These are phyloP conservation scores for Pseudomyrmex pallidus DNA, from an alignment of 1,140 invertebrate species.

Conservation along the genomic window DNA sequence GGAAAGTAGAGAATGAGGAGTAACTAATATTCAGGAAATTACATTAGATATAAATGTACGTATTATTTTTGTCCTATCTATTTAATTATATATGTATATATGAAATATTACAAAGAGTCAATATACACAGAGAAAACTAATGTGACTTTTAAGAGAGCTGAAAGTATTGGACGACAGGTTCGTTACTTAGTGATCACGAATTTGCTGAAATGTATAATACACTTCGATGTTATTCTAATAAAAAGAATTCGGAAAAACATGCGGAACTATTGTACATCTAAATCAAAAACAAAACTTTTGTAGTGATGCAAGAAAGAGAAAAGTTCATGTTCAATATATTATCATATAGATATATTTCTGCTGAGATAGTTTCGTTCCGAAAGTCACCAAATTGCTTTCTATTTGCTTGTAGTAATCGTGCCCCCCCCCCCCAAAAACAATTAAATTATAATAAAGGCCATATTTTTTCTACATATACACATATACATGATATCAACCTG, in stretches of 20 bases:
- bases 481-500: slow-evolving; percentile 46
- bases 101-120: slow-evolving; percentile 49
- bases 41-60: slow-evolving; percentile 50
- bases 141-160: slow-evolving; percentile 49
- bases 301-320: background rate
- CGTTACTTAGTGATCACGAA: slow-evolving; percentile 10
- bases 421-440: slow-evolving; percentile 48
- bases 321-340: slow-evolving; percentile 1
- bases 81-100: slow-evolving; percentile 15
- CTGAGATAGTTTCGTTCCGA: background rate
- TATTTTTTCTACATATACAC: slow-evolving; percentile 16
- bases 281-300: slow-evolving; percentile 18
- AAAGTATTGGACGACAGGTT: slow-evolving; percentile 12
- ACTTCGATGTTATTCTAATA: background rate
- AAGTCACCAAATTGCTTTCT: slow-evolving; percentile 3
- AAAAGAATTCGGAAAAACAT: slow-evolving; percentile 18
- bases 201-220: slow-evolving; percentile 16
- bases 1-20: slow-evolving; percentile 34
- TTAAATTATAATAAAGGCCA: slow-evolving; percentile 67
- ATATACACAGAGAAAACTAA: slow-evolving; percentile 42
- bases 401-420: slow-evolving; percentile 14
- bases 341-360: slow-evolving; percentile 16
- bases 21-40: slow-evolving; percentile 44
- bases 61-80: slow-evolving; percentile 19
- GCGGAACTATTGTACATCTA: slow-evolving; percentile 11